These are phyloP conservation scores for Ecliptopera silaceata DNA, from an alignment of 2,888 invertebrate genomes.

Conservation along the genomic window DNA sequence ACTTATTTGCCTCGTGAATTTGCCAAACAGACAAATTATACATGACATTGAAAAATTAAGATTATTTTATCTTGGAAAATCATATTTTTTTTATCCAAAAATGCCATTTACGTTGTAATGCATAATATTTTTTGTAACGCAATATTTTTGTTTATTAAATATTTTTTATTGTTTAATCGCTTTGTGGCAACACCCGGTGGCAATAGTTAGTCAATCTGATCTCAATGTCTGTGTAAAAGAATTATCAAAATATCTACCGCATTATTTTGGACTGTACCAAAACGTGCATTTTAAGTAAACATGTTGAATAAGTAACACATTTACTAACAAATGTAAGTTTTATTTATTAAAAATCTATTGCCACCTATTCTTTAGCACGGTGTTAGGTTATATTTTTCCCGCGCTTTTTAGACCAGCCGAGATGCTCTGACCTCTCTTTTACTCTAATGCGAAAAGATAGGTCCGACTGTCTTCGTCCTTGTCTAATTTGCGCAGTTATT, in stretches of 20 bases:
- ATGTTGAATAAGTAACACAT: constrained; percentile 17
- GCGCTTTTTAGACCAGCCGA: constrained; percentile 26
- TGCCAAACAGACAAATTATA: constrained; percentile 10
- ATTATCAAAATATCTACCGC: constrained; percentile 16
- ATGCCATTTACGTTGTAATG: constrained; percentile 50
- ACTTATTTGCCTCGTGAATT: constrained; percentile 41
- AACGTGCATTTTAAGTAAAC: constrained; percentile 21
- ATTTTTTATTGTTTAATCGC: constrained; percentile 38
- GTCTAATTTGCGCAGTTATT: constrained; percentile 21
- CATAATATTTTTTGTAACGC: constrained; percentile 47
- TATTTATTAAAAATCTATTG: constrained; percentile 47
- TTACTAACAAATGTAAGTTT: constrained; percentile 28
- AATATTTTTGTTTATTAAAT: constrained; percentile 40
- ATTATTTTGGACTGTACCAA: constrained; percentile 20
- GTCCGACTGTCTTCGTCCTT: constrained; percentile 8
- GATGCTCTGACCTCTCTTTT: constrained; percentile 10
- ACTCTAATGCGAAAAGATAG: constrained; percentile 7
- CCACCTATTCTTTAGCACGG: constrained; percentile 66
- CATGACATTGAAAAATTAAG: constrained; percentile 16
- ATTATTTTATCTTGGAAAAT: constrained; percentile 19
- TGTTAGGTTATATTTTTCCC: constrained; percentile 55
- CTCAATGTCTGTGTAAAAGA: constrained; percentile 42
- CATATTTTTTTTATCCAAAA: constrained; percentile 16
- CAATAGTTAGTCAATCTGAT: constrained; percentile 65
- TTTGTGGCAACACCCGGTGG: constrained; percentile 54